Base-by-base conservation (phyloP, 2,888 invertebrate genomes). In the Glaucopsyche alexis region DNA sequence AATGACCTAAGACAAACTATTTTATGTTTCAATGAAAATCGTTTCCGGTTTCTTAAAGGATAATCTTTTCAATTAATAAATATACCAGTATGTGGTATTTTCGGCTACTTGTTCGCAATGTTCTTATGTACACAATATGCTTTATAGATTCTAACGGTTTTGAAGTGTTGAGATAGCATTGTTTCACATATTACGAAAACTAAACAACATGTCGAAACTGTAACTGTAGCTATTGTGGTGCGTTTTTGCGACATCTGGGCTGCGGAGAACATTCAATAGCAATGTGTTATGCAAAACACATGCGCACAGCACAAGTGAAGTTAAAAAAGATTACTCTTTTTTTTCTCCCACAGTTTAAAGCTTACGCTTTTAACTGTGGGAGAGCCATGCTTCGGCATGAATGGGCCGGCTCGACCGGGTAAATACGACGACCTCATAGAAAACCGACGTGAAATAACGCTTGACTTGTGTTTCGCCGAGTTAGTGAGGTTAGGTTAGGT, bases 181-280 rank as follows among this genome's bases (percentile, higher is more conserved):
- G 77, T 78, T 77, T 76, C 75, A 74, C 66, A 74, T 74, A 75
- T 80, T 77, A 79, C 79, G 78, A 78, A 79, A 79, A 76, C 74
- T 73, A 75, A 73, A 76, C 64, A 73, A 76, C 75, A 71, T 78
- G 78, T 79, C 75, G 80, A 76, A 79, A 80, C 75, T 72, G 75
- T 76, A 76, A 78, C 79, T 76, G 71, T 76, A 74, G 72, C 78
- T 77, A 78, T 79, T 78, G 79, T 79, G 77, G 78, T 77, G 75
- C 77, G 74, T 76, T 77, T 78, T 79, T 79, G 78, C 78, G 78
- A 79, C 77, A 77, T 73, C 77, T 73, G 73, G 74, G 74, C 72
- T 73, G 75, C 75, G 73, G 74, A 76, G 74, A 77, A 76, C 74
- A 76, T 75, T 77, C 76, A 74, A 72, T 74, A 71, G 74, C 66